These are phyloP conservation scores for Oasisia sp. DNA, from an alignment of 2,888 invertebrate species.

Conservation along the genomic window DNA sequence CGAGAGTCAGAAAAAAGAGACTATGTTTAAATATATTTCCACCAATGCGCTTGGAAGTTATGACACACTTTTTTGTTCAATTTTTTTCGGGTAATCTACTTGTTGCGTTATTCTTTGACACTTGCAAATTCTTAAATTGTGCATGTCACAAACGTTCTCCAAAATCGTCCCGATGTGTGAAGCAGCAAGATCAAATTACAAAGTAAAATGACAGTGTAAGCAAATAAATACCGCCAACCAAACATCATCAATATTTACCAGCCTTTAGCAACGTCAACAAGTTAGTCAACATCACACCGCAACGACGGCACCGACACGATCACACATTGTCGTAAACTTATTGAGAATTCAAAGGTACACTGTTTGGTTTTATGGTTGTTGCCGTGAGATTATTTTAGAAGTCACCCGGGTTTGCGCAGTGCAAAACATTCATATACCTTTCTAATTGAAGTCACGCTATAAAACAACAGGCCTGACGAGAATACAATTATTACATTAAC, in stretches of 20 bases:
- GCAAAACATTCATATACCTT: too few relatives aligned
- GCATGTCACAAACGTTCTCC: background rate
- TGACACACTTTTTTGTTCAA: background rate
- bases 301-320: background rate
- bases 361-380: background rate
- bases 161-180: background rate
- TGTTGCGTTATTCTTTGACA: background rate
- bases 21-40: background rate
- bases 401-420: too few relatives aligned
- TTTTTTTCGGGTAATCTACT: background rate
- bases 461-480: too few relatives aligned
- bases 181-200: constrained; percentile 1
- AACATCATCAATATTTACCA: background rate
- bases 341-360: background rate
- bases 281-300: background rate
- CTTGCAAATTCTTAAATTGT: background rate
- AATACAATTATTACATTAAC: too few relatives aligned
- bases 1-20: too few relatives aligned
- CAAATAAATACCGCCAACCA: background rate
- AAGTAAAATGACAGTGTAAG: background rate
- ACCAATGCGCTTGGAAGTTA: background rate
- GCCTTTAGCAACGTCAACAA: constrained; percentile 1
- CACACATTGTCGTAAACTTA: background rate
- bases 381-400: too few relatives aligned
- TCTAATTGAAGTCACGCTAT: too few relatives aligned